phyloP scores from a whole-genome alignment of 2,888 invertebrate genomes.

The Entomobrya proxima region DNA sequence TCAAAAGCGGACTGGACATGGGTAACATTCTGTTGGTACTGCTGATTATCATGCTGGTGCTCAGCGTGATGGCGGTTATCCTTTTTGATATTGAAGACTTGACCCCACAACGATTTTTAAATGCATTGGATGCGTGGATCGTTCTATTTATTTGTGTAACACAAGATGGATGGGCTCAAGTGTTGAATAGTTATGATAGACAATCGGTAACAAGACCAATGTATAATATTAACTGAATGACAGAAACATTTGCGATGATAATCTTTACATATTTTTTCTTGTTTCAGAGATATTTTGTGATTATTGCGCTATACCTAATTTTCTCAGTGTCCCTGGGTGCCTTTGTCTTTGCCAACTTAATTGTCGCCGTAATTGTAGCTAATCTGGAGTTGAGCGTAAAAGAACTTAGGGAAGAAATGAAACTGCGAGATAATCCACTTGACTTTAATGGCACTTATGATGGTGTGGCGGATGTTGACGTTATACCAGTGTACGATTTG shows the following conservation, averaged over 20 bases:
- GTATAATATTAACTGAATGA: background rate
- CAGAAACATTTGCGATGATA: too few relatives aligned
- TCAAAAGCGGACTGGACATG: slow-evolving; percentile 76
- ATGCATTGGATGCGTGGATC: slow-evolving; percentile 75
- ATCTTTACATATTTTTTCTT: background rate
- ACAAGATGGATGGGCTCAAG: slow-evolving; percentile 71
- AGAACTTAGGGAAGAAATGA: slow-evolving; percentile 71
- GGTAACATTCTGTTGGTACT: slow-evolving; percentile 76
- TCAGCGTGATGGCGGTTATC: slow-evolving; percentile 74
- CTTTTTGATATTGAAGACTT: slow-evolving; percentile 70
- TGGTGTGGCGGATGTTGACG: slow-evolving; percentile 50
- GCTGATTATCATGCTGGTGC: slow-evolving; percentile 74
- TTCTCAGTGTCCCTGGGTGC: slow-evolving; percentile 72
- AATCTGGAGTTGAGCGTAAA: slow-evolving; percentile 73
- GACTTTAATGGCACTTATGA: slow-evolving; percentile 44
- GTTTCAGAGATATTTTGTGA: slow-evolving; percentile 47
- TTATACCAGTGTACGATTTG: slow-evolving; percentile 65
- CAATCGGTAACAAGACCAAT: slow-evolving; percentile 11
- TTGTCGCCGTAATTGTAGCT: slow-evolving; percentile 74
- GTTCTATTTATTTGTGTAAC: slow-evolving; percentile 76
- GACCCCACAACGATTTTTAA: slow-evolving; percentile 52
- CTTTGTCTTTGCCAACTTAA: slow-evolving; percentile 75
- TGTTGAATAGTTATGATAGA: slow-evolving; percentile 31
- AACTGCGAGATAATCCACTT: slow-evolving; percentile 66
- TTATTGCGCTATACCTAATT: slow-evolving; percentile 69